Evolutionary conservation across 2,797 vertebrate species (phyloP).

Genomic region (Sebastes nivosus): DNA sequence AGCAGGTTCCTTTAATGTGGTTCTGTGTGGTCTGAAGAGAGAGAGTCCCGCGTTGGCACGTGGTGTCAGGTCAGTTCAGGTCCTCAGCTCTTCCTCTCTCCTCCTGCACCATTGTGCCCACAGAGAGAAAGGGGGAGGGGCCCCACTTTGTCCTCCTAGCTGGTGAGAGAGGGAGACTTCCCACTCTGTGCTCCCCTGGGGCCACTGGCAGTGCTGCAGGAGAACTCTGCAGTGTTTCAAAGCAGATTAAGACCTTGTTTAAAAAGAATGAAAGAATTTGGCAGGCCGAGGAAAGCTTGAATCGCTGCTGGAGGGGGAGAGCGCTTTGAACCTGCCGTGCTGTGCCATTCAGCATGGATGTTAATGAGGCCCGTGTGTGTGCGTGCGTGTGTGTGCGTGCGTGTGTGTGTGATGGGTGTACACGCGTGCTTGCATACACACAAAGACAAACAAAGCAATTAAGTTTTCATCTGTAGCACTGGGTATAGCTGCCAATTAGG

Average conservation of each 20-base stretch:
- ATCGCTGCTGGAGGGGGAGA: slow-evolving; percentile 17
- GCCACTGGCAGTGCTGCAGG: slow-evolving; percentile 35
- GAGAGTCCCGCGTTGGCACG: slow-evolving; percentile 37
- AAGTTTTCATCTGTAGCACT: slow-evolving; percentile 14
- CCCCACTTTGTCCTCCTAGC: slow-evolving; percentile 10
- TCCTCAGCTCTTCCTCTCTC: slow-evolving; percentile 27
- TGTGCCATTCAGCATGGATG: slow-evolving; percentile 44
- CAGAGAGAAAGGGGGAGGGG: slow-evolving; percentile 9
- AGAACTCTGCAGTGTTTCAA: slow-evolving; percentile 50
- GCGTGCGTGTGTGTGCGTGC: not conserved
- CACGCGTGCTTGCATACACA: not conserved
- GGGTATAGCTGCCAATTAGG: not conserved
- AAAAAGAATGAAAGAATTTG: slow-evolving; percentile 60
- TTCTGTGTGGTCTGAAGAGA: slow-evolving; percentile 40
- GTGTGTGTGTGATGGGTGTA: not conserved
- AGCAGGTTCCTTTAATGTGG: slow-evolving; percentile 14
- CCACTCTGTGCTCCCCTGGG: slow-evolving; percentile 27
- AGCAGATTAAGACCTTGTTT: slow-evolving; percentile 63
- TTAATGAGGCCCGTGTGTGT: slow-evolving; percentile 30
- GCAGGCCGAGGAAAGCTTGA: slow-evolving; percentile 38
- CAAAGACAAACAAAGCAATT: slow-evolving; percentile 21
- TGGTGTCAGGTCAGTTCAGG: slow-evolving; percentile 53
- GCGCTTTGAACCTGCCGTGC: slow-evolving; percentile 47
- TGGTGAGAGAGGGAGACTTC: slow-evolving; percentile 27
- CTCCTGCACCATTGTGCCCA: slow-evolving; percentile 36